phyloP scores from a whole-genome alignment of 2,888 invertebrate species.

The Boloria selene region DNA sequence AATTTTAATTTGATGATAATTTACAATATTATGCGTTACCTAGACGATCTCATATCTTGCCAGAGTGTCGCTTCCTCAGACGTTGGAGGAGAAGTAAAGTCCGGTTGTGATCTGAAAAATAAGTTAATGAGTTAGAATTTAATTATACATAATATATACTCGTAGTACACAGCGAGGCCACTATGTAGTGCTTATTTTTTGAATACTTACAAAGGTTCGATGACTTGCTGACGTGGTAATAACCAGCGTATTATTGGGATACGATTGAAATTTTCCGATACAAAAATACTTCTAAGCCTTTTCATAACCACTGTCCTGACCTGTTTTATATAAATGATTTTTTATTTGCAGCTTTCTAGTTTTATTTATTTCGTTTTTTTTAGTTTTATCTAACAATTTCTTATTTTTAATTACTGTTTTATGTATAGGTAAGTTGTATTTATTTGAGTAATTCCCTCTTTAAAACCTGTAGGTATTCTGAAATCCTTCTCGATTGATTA shows the following conservation, averaged over 20 bases:
- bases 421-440: too few species aligned
- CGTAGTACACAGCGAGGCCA: too few species aligned
- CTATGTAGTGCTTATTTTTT: too few species aligned
- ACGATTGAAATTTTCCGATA: background rate
- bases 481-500: background rate
- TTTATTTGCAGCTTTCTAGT: too few species aligned
- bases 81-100: background rate
- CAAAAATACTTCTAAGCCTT: background rate
- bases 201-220: slow-evolving; percentile 8
- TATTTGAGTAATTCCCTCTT: too few species aligned
- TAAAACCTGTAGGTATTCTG: too few species aligned
- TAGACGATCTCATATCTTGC: background rate
- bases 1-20: background rate
- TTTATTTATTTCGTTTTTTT: too few species aligned
- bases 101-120: background rate
- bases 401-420: too few species aligned
- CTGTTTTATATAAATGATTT: background rate
- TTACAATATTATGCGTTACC: background rate
- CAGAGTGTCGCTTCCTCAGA: background rate
- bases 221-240: background rate
- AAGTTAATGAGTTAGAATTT: too few species aligned
- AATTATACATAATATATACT: background rate
- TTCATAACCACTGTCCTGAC: slow-evolving; percentile 1
- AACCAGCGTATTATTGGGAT: background rate
- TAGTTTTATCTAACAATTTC: too few species aligned